Evolutionary conservation across 2,888 invertebrate genomes (phyloP).

Genomic region (Azorinus chamasolen): DNA sequence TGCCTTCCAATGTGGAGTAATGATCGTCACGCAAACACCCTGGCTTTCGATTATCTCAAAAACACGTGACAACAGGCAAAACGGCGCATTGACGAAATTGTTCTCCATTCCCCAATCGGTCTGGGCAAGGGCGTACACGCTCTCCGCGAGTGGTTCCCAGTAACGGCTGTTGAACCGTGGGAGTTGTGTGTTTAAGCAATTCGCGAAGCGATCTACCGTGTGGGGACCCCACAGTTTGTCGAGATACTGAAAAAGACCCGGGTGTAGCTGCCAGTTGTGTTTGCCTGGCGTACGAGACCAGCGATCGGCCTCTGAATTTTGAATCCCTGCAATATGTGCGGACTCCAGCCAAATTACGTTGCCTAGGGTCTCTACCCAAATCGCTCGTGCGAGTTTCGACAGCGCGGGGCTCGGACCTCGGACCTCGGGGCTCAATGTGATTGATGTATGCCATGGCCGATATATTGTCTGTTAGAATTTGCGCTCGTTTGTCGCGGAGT

Average conservation of each 20-base stretch:
- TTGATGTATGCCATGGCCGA: slow-evolving; percentile 41
- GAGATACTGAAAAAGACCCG: slow-evolving; percentile 22
- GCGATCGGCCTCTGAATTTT: slow-evolving; percentile 33
- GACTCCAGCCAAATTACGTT: slow-evolving; percentile 31
- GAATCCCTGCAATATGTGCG: slow-evolving; percentile 32
- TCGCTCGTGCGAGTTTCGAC: slow-evolving; percentile 22
- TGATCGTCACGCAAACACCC: slow-evolving; percentile 14
- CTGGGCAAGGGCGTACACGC: slow-evolving; percentile 38
- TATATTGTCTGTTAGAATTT: slow-evolving; percentile 36
- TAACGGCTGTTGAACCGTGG: slow-evolving; percentile 40
- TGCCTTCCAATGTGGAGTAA: slow-evolving; percentile 33
- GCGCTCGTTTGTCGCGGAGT: not conserved
- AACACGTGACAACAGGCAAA: slow-evolving; percentile 21
- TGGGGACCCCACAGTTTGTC: slow-evolving; percentile 34
- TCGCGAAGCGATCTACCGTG: slow-evolving; percentile 32
- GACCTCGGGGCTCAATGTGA: too few species aligned
- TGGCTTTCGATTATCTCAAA: slow-evolving; percentile 27
- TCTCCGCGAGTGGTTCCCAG: slow-evolving; percentile 25
- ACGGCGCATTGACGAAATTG: slow-evolving; percentile 53
- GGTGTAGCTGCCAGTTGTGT: slow-evolving; percentile 38
- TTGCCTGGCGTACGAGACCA: slow-evolving; percentile 41
- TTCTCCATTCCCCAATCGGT: slow-evolving; percentile 31
- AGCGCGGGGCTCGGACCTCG: slow-evolving; percentile 25
- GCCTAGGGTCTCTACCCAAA: slow-evolving; percentile 39
- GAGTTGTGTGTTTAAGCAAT: slow-evolving; percentile 23